Percentiles rank a stretch among this genome's conserved stretches.
These are phyloP conservation scores for Dione vanillae DNA, from an alignment of 2,888 invertebrate genomes.

Conservation along the genomic window DNA sequence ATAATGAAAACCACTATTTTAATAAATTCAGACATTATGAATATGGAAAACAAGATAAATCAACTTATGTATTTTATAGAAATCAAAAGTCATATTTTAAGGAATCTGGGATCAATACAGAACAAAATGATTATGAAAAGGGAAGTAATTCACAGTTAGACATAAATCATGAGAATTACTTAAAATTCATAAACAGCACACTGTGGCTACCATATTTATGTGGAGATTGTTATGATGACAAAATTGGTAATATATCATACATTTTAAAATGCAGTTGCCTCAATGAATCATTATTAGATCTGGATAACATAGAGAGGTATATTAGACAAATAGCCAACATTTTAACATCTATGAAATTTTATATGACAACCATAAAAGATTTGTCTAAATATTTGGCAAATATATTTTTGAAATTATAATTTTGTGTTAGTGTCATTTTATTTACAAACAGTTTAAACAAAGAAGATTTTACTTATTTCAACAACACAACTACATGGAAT, in stretches of 20 bases:
- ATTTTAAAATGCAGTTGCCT: conserved; percentile 39
- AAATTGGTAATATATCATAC: conserved; percentile 34
- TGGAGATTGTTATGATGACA: conserved; percentile 29
- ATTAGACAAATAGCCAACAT: conserved; percentile 15
- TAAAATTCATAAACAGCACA: conserved; percentile 29
- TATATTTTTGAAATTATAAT: conserved; percentile 46
- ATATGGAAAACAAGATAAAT: neutral
- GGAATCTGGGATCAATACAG: conserved; percentile 24
- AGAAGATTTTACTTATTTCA: neutral
- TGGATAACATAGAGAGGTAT: conserved; percentile 26
- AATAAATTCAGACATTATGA: neutral
- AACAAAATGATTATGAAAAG: conserved; percentile 11
- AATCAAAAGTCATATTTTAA: neutral
- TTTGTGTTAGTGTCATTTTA: neutral
- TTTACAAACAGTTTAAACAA: neutral
- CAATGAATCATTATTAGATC: conserved; percentile 29
- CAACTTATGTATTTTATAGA: neutral
- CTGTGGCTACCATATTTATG: conserved; percentile 37
- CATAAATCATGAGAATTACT: neutral
- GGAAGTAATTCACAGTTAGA: conserved; percentile 12
- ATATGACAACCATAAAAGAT: conserved; percentile 48
- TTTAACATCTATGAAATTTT: conserved; percentile 43
- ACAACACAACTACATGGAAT: neutral
- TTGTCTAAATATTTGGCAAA: conserved; percentile 48
- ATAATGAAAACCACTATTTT: neutral